Conservation (phyloP, 2,113 vertebrate genomes). For the Aix galericulata region DNA sequence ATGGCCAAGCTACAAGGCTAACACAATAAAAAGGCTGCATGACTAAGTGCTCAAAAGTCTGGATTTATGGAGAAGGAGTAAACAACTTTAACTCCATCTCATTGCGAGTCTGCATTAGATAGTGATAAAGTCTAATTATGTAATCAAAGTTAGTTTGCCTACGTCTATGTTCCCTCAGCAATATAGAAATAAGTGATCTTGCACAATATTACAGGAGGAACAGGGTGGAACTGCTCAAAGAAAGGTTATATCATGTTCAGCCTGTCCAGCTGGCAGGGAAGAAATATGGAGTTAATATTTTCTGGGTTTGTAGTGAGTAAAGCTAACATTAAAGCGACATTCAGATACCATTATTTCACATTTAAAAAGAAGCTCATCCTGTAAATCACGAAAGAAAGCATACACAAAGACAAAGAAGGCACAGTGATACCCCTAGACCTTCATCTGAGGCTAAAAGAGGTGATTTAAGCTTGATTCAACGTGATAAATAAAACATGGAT, state of each 20-base stretch:
- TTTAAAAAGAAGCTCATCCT: neutral
- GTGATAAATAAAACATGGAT: neutral
- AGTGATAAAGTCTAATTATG: conserved; percentile 13
- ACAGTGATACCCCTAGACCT: neutral
- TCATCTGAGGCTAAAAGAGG: neutral
- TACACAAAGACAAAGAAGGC: neutral
- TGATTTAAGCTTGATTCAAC: neutral
- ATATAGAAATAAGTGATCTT: neutral
- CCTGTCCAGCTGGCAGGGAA: neutral
- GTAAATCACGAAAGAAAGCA: neutral
- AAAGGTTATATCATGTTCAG: neutral
- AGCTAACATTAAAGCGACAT: neutral
- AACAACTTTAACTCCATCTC: conserved; percentile 18
- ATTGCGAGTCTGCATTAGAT: neutral
- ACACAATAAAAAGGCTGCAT: neutral
- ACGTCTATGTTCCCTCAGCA: neutral
- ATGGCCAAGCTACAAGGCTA: neutral
- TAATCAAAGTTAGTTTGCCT: conserved; percentile 11
- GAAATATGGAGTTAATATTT: neutral
- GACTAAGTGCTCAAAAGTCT: neutral
- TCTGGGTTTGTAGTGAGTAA: neutral
- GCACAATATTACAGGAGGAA: neutral
- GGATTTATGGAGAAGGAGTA: neutral
- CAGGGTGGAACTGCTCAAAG: neutral
- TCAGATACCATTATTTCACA: neutral